Base-by-base conservation (phyloP, 2,113 vertebrate genomes). In the Pycnonotus jocosus region DNA sequence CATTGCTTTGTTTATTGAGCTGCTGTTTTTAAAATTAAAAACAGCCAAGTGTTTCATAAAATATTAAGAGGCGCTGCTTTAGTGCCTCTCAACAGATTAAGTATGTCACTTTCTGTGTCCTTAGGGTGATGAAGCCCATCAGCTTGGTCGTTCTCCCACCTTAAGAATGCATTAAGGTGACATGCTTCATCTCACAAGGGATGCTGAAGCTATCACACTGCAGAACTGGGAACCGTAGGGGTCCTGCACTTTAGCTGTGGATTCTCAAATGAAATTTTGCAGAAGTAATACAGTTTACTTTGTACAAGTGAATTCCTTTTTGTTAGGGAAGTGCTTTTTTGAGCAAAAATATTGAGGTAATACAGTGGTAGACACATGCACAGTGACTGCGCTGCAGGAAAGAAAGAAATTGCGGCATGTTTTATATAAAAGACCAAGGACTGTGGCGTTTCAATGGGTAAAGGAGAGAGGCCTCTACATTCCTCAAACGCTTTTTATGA, bases 201-300 rank as follows among this genome's bases (percentile, higher is more conserved):
- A 83, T 69, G 80, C 80, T 89, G 95, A 93, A 95, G 64, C 83
- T 88, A 91, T 96, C 74, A 47, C 28, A 3, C 76, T 88, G 92
- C 86, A 92, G 85, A 88, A 79, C 81, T 47, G 72, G 90, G 62
- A 92, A 80, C 96, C 0, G 6, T 90, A 65, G 97, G 97, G 96
- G 96, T 95, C 92, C 86, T 73, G 69, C 71, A 33, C 92, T 97
- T 95, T 25, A 84, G 86, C 86, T 87, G 42, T 84, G 69, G 81
- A 64, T 83, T 84, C 86, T 88, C 81, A 95, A 94, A 96, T 97
- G 92, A 95, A 92, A 94, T 95, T 92, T 92, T 80, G 86, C 81
- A 95, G 94, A 86, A 93, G 86, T 74, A 72, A 69, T 81, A 83
- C 48, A 50, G 78, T 93, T 96, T 88, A 62, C 91, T 86, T 93